Evolutionary conservation across 2,888 invertebrate genomes (phyloP), one percentile per base, ranked within the genome.

Genomic region (Aelia acuminata): DNA sequence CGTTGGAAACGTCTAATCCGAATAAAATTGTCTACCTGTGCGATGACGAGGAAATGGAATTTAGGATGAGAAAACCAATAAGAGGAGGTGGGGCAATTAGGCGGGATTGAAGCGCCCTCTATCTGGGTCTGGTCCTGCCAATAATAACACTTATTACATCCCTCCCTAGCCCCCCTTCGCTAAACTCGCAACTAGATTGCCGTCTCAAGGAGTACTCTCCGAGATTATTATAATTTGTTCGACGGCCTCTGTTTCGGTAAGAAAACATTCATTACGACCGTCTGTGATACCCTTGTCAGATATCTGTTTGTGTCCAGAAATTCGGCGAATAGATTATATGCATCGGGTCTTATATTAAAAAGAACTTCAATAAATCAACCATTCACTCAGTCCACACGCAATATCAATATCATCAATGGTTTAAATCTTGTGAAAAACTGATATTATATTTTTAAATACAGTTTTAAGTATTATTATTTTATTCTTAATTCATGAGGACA

Each of bases 221-320:
- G 4, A 35, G 63, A 63, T 63, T 63, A 63, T 63, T 31, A 63
- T 63, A 35, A 63, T 63, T 63, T 63, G 15, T 63, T 31, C 63
- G 31, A 63, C 63, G 63, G 63, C 63, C 63, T 63, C 63, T 63
- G 63, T 63, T 63, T 63, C 63, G 31, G 63, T 63, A 63, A 63
- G 63, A 63, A 63, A 63, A 63, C 63, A 63, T 63, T 63, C 63
- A 63, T 63, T 63, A 63, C 63, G 7, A 0, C 63, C 1, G 63
- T 31, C 31, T 63, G 31, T 63, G 15, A 31, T 63, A 63, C 31
- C 63, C 63, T 5, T 15, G 5, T 7, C 7, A 1, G 3, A n/a
- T n/a, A 3, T 63, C 63, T 63, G 31, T 35, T 63, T 31, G 63
- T 70, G 31, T 70, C 31, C 15, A 63, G 31, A 63, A 63, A 63